Conservation (phyloP, 1,140 invertebrate species). For the Potamilus streckersoni region DNA sequence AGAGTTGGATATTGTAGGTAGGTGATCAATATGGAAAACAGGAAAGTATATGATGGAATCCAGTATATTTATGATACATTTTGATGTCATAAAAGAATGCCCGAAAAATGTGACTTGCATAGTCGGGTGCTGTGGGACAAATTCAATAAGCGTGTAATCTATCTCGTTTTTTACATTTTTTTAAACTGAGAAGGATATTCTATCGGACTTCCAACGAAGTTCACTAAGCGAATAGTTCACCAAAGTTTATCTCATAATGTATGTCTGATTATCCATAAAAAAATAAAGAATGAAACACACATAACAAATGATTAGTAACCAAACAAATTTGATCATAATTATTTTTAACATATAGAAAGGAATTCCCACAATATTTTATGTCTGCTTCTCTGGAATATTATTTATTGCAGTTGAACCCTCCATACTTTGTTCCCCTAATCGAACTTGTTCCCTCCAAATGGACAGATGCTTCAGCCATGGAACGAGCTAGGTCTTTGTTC, state of each 20-base stretch:
- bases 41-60: too few relatives aligned
- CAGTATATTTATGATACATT: too few relatives aligned
- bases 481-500: constrained; percentile 81
- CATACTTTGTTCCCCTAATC: constrained; percentile 92
- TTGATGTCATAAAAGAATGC: too few relatives aligned
- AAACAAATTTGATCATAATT: neutral
- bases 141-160: too few relatives aligned
- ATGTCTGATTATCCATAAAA: neutral
- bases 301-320: neutral
- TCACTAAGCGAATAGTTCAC: neutral
- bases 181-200: too few relatives aligned
- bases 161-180: too few relatives aligned
- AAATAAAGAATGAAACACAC: neutral
- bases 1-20: too few relatives aligned
- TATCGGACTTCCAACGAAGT: too few relatives aligned
- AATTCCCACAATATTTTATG: neutral
- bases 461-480: constrained; percentile 77
- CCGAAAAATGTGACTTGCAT: too few relatives aligned
- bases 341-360: neutral
- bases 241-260: neutral
- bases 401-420: constrained; percentile 83
- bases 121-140: too few relatives aligned
- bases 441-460: constrained; percentile 93
- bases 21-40: too few relatives aligned
- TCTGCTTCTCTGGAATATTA: neutral